Evolutionary conservation across 64 coral and sea anemone species (phyloP).

Genomic region (Actinia equina): DNA sequence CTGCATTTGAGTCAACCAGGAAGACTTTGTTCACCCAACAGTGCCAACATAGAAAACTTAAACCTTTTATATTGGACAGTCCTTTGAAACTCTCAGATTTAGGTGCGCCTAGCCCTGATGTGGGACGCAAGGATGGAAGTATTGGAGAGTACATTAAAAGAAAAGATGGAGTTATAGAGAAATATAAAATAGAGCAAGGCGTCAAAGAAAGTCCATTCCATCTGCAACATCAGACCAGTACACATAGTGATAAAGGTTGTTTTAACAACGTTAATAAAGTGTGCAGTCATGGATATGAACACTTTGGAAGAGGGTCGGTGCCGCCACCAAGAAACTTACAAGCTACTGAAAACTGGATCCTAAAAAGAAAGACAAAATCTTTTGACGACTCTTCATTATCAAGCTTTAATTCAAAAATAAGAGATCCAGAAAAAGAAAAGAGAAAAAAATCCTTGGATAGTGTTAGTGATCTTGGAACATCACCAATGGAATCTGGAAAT

Average conservation of each 20-base stretch:
- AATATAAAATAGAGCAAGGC: neutral
- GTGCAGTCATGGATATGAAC: neutral
- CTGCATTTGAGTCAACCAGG: neutral
- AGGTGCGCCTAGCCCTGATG: neutral
- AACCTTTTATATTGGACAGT: neutral
- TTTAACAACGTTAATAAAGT: neutral
- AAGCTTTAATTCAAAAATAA: neutral
- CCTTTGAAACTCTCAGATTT: neutral
- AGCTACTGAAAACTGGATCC: neutral
- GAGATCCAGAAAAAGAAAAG: neutral
- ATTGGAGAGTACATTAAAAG: neutral
- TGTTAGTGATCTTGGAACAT: neutral
- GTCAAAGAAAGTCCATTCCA: neutral
- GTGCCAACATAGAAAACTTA: neutral
- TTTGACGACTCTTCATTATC: neutral
- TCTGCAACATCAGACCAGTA: neutral
- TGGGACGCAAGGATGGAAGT: neutral
- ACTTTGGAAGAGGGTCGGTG: neutral
- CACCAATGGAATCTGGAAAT: neutral
- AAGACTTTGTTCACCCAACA: neutral
- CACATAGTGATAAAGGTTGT: neutral
- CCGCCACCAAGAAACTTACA: conserved; percentile 1
- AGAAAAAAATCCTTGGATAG: neutral
- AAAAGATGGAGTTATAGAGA: neutral
- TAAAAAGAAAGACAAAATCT: neutral